Evolutionary conservation across 2,797 vertebrate genomes (phyloP).

Genomic region (Cyclura pinguis): DNA sequence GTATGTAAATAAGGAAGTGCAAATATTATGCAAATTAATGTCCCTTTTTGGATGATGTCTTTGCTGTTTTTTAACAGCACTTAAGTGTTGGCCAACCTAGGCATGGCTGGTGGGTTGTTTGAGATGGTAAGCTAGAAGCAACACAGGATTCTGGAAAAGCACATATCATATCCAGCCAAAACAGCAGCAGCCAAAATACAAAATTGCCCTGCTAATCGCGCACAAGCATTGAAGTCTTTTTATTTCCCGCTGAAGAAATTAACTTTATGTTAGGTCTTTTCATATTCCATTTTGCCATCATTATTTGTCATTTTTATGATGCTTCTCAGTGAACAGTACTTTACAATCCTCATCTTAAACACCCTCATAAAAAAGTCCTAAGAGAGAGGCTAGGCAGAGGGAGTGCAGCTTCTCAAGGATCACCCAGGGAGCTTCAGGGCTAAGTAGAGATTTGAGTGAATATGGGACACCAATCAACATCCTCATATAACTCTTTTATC

Average conservation of each 20-base stretch:
- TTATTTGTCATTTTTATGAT: constrained; percentile 38
- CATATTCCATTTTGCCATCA: constrained; percentile 9
- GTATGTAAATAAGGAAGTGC: neutral
- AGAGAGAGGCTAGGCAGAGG: neutral
- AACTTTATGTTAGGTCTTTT: constrained; percentile 1
- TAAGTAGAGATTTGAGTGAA: constrained; percentile 12
- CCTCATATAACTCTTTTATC: neutral
- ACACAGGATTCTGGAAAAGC: neutral
- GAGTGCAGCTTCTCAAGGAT: neutral
- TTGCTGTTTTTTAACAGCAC: neutral
- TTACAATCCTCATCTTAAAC: constrained; percentile 30
- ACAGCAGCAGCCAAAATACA: neutral
- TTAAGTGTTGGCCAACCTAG: neutral
- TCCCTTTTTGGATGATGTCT: neutral
- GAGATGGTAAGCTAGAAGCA: neutral
- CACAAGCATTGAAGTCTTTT: neutral
- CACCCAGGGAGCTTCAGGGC: neutral
- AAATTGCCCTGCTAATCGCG: neutral
- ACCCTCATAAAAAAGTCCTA: constrained; percentile 18
- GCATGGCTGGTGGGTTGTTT: neutral
- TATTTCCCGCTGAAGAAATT: constrained; percentile 30
- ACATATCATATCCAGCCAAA: constrained; percentile 11
- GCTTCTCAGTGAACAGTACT: neutral
- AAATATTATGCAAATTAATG: neutral
- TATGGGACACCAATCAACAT: neutral